phyloP scores from a whole-genome alignment of 2,888 invertebrate species.

The Micoletzkya japonica region DNA sequence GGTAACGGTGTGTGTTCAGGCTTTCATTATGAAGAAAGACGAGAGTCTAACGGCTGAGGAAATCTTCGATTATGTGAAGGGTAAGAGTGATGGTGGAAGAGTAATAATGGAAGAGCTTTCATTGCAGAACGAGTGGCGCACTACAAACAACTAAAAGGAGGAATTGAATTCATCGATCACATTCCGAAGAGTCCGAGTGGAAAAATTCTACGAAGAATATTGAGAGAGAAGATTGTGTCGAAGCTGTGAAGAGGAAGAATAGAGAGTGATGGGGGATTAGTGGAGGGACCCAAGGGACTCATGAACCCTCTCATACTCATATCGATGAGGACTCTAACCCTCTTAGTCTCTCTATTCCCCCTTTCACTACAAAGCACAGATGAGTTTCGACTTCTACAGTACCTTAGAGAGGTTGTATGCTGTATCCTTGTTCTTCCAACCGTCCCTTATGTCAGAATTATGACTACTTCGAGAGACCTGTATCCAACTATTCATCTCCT shows the following conservation, averaged over 20 bases:
- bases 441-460: conserved; percentile 38
- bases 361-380: conserved; percentile 36
- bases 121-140: conserved; percentile 70
- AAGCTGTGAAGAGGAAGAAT: conserved; percentile 5
- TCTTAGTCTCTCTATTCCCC: neutral
- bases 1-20: neutral
- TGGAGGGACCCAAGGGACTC: conserved; percentile 13
- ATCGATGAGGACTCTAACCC: conserved; percentile 8
- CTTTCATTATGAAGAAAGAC: conserved; percentile 29
- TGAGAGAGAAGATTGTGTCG: conserved; percentile 37
- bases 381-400: conserved; percentile 45
- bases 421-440: neutral
- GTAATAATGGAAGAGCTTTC: neutral
- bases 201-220: conserved; percentile 75
- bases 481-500: conserved; percentile 41
- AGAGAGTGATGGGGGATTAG: conserved; percentile 6
- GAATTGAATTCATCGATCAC: conserved; percentile 73
- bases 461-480: conserved; percentile 47
- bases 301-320: conserved; percentile 2
- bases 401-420: conserved; percentile 42
- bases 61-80: conserved; percentile 32
- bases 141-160: conserved; percentile 76
- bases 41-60: conserved; percentile 28
- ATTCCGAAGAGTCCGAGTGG: conserved; percentile 78
- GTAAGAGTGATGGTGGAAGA: conserved; percentile 1